Base-by-base conservation (phyloP, 2,888 invertebrate genomes). In the Leucophenga maculata region DNA sequence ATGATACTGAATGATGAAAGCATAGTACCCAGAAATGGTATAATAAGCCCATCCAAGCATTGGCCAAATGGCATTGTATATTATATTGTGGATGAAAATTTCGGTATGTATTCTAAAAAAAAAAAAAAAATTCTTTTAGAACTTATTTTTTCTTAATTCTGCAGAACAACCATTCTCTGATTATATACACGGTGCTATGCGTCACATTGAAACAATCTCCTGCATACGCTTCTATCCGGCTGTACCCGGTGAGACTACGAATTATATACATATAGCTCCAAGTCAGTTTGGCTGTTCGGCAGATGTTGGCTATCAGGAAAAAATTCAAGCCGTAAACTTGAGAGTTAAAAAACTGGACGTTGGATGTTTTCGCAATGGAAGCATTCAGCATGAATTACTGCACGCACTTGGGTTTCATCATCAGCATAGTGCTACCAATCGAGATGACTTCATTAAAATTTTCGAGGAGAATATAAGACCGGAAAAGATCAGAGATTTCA, bases 331-430 rank as follows among this genome's bases (percentile, higher is more conserved):
- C 0, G 31, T 87, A 0, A 86, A 84, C 65, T 70, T 87, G 6
- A 74, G 77, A 32, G 71, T 76, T 0, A 74, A 66, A 39, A 22
- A 46, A 0, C 48, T 85, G 46, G 82, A 81, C 3, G 31, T 6
- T 0, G 86, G 86, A 0, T 88, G 88, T 68, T 87, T 88, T 16
- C 74, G 68, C 4, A 32, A 82, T 44, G 87, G 83, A 4, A 94
- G 94, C 0, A 91, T 93, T 0, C 88, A 93, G n/a, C 95, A 95
- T 78, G 95, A 95, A 84, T 86, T 95, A 65, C 91, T 95, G 86
- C 95, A 95, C 80, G 92, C 93, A 0, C 79, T 93, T 11, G 95
- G 95, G 0, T 95, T 95, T 85, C 90, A 93, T 84, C 95, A 95
- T 84, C 95, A 95, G 79, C 95, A 95, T 84, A 93, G 93, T 79